These are phyloP conservation scores for Hyles vespertilio DNA, from an alignment of 1,140 invertebrate species.

Conservation along the genomic window DNA sequence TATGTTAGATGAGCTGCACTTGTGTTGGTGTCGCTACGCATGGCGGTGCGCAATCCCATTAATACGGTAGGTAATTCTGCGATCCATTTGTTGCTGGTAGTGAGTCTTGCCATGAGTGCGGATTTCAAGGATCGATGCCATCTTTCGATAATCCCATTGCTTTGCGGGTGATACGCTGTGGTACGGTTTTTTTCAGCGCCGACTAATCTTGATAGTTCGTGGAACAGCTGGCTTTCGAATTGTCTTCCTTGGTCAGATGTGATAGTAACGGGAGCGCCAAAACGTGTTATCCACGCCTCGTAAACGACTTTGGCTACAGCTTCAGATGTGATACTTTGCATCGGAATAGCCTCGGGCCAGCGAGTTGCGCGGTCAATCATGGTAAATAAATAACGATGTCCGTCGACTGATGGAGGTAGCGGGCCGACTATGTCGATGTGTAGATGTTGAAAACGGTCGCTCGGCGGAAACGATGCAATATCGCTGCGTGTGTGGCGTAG, in stretches of 20 bases:
- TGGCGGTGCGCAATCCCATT: too few relatives aligned
- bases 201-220: too few relatives aligned
- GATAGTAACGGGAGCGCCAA: conserved; percentile 23
- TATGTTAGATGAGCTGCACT: too few relatives aligned
- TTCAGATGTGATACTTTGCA: background rate
- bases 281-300: conserved; percentile 3
- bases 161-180: too few relatives aligned
- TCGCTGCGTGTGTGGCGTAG: background rate
- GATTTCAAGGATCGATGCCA: too few relatives aligned
- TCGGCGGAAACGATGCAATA: background rate
- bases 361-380: conserved; percentile 4
- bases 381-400: conserved; percentile 1
- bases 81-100: too few relatives aligned
- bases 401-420: background rate
- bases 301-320: conserved; percentile 7
- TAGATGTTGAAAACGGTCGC: conserved; percentile 1
- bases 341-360: conserved; percentile 3
- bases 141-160: too few relatives aligned
- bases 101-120: too few relatives aligned
- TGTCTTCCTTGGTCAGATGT: conserved; percentile 49
- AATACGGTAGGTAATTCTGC: too few relatives aligned
- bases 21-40: too few relatives aligned
- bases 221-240: conserved; percentile 26
- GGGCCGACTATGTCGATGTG: conserved; percentile 4
- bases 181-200: too few relatives aligned